Base-by-base conservation (phyloP, 2,113 vertebrate species). In the Mixornis gularis region DNA sequence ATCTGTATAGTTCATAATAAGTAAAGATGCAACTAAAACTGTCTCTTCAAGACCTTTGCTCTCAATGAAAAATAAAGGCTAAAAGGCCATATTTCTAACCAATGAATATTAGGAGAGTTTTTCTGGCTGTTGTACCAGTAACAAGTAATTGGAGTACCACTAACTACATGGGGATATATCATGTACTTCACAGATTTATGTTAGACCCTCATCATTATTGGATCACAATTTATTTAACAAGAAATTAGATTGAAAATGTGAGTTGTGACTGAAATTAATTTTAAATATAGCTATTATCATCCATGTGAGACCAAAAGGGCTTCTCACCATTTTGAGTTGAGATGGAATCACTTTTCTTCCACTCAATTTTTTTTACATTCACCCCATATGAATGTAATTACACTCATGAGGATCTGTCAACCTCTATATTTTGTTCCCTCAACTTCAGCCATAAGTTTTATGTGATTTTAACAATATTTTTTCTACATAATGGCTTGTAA, bases 401-500 rank as follows among this genome's bases (percentile, higher is more conserved):
- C 11, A 74, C 55, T 9, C 0, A 1, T 8, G 14, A 15, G 21
- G 27, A 44, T 78, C 30, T 26, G 87, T 68, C 66, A 69, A 58
- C 17, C 3, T 85, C 26, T 60, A 0, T 58, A 36, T 40, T 93
- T 79, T 84, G 7, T n/a, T 85, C 7, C 12, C n/a, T 77, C 41
- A 78, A 91, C 12, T 80, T 22, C 52, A 63, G 36, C 17, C 1
- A 0, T 59, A 92, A 71, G 4, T 84, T 71, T 56, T 17, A 83
- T 55, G 38, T 9, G 10, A 92, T 66, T 89, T 94, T 87, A 83
- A 87, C 87, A 93, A 70, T 87, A 80, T 90, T 87, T 95, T 46
- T 68, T 19, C 34, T 53, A 52, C 3, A 2, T 91, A 92, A 86
- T 88, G 22, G 24, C n/a, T 81, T 84, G 7, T 63, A 88, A 82